Base-by-base conservation (phyloP, 2,113 vertebrate genomes). In the Pontoporia blainvillei region DNA sequence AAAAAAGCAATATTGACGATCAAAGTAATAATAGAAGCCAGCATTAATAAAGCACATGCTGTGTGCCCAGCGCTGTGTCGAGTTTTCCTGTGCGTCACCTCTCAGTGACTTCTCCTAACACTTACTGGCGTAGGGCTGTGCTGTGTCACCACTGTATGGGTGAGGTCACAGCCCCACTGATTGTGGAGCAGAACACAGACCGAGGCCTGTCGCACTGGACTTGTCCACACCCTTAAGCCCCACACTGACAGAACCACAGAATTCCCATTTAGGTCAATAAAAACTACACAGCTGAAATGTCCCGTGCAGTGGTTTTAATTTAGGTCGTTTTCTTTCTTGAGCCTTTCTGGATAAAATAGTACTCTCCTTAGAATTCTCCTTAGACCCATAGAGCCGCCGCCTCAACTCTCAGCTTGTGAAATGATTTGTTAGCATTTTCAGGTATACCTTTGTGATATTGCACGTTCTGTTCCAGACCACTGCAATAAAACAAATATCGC, bases 41-140 rank as follows among this genome's bases (percentile, higher is more conserved):
- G 61, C 34, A n/a, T 49, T 73, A 57, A 27, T 83, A 8, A 52
- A 83, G 29, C 59, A 12, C 36, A 6, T n/a, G 1, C 25, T 34
- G 4, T 44, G 67, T 31, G 57, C 76, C 57, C 9, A 0, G 31
- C 0, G 3, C 44, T 31, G 5, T 9, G 1, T 86, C 1, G 4
- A 8, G 17, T 36, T 85, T 79, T 73, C 31, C 90, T 83, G 39
- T 12, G 9, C n/a, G 0, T 44, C 8, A 17, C 71, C 31, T 84
- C 57, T 46, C 3, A 0, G 8, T 15, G 39, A 27, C 73, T 36
- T 29, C 17, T 71, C 72, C 78, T 41, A 41, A 27, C 4, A 36
- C 20, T 44, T 49, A 39, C 52, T 14, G 20, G 23, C 9, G 0
- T 36, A 14, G 29, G 8, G 41, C 34, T 61, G 1, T 71, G 5